Base-by-base conservation (phyloP, 2,888 invertebrate genomes). In the Hirtodrosophila confusa region DNA sequence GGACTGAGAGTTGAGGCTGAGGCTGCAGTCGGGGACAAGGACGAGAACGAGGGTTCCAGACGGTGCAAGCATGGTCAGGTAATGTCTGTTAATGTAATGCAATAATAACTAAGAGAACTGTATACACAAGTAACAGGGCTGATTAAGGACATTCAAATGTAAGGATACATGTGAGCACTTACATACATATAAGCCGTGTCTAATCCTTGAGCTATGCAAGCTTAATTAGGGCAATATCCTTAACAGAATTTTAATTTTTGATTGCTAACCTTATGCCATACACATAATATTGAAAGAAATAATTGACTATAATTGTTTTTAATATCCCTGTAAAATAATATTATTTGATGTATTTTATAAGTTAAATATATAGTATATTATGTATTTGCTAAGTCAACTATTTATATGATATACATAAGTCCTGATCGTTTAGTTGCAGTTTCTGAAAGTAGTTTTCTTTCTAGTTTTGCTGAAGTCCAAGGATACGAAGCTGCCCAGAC, bases 1-100 rank as follows among this genome's bases (percentile, higher is more conserved):
- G 37, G 48, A 62, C 27, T 11, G 44, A 35, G 12, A 44, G 33
- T 31, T 57, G 27, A 49, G 27, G 17, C n/a, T 29, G 11, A 12
- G 11, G 27, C 39, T 33, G 12, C 24, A 27, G 41, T n/a, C 10
- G n/a, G 27, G 12, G 27, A 17, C 9, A n/a, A 36, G 31, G 33
- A 17, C 17, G 17, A 17, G 31, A 11, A 17, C 17, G 17, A 8
- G 31, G 31, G 31, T 31, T 31, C 31, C 31, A 31, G 31, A 31
- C 31, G 31, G 9, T 8, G 7, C 31, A 31, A 9, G 31, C 31
- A 9, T 31, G 7, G 7, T 31, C 37, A 57, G 47, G 39, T 55
- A 58, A 75, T 66, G 44, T 57, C 49, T 37, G 70, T 48, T 56
- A 69, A 75, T 72, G 70, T 61, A 60, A 65, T 54, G 60, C 70